These are phyloP conservation scores for Papilio polytes DNA, from an alignment of 1,140 invertebrate species.

Conservation along the genomic window DNA sequence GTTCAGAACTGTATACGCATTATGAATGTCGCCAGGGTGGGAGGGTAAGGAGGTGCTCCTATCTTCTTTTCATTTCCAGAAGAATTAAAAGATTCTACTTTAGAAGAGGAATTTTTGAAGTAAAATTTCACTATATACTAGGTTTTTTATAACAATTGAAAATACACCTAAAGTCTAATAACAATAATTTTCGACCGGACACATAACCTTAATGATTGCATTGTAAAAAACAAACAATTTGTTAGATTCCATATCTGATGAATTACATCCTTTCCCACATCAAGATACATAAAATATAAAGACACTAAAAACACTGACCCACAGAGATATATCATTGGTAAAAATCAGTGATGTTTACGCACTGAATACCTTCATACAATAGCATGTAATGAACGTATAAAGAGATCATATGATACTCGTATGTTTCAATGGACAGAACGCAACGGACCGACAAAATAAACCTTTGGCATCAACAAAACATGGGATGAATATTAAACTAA, in stretches of 20 bases:
- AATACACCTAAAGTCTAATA: neutral
- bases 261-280: constrained; percentile 18
- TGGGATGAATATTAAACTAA: constrained; percentile 24
- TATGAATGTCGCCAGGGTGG: too few species aligned
- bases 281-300: constrained; percentile 2
- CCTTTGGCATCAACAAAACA: constrained; percentile 21
- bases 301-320: constrained; percentile 41
- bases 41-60: too few species aligned
- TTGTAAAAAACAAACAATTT: constrained; percentile 9
- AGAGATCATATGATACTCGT: constrained; percentile 38
- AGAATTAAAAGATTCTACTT: too few species aligned
- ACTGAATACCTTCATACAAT: constrained; percentile 57
- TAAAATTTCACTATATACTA: too few species aligned
- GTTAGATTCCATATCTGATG: neutral
- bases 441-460: constrained; percentile 43
- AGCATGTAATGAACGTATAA: constrained; percentile 42
- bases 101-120: too few species aligned
- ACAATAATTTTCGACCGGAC: neutral
- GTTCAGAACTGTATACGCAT: too few species aligned
- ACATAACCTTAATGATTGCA: neutral
- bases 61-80: too few species aligned
- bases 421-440: constrained; percentile 42
- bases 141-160: neutral
- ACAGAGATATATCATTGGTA: constrained; percentile 39
- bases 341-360: constrained; percentile 50